Base-by-base conservation (phyloP, 2,888 invertebrate species). In the Epiblema foenella region DNA sequence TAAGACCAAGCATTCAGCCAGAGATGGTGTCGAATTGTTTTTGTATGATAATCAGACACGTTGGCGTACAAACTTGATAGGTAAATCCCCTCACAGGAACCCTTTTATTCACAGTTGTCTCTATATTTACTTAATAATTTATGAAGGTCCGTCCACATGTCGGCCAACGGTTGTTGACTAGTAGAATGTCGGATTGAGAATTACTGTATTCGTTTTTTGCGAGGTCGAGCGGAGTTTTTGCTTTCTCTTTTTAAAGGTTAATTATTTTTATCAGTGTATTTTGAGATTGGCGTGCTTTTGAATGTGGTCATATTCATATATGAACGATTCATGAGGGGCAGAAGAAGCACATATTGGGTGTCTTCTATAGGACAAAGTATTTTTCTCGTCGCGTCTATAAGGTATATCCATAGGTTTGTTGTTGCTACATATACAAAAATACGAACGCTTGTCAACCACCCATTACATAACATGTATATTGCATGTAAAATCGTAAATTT, bases 1-100 rank as follows among this genome's bases (percentile, higher is more conserved):
- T 29, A 4, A 20, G 24, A 24, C 7, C 24, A 15, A 29, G 15
- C 15, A 15, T 42, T 12, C 7, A 24, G 15, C 5, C 24, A 54
- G 29, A n/a, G 1, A 29, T 5, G 54, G 24, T 24, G 24, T 12
- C 10, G 54, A 18, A 15, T 12, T 18, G 37, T 42, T 37, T 59
- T 2, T 42, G 42, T 39, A 58, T 58, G 37, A 12, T 39, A 42
- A 15, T 7, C 8, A 59, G 20, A 8, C 20, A 15, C 24, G 15
- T 54, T 24, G 15, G 12, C 54, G 68, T 39, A 74, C 78, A 77
- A 77, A 78, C 76, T 78, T 79, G 77, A 79, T 80, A 80, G 58
- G 18, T 8, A 33, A 33, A 56, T 0, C 29, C 56, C 29, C 5
- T 51, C 52, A 17, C 15, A 12, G 46, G 46, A 46, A 46, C 8